phyloP scores from a whole-genome alignment of 2,797 vertebrate species.

The Cynodonichthys magdalenae region DNA sequence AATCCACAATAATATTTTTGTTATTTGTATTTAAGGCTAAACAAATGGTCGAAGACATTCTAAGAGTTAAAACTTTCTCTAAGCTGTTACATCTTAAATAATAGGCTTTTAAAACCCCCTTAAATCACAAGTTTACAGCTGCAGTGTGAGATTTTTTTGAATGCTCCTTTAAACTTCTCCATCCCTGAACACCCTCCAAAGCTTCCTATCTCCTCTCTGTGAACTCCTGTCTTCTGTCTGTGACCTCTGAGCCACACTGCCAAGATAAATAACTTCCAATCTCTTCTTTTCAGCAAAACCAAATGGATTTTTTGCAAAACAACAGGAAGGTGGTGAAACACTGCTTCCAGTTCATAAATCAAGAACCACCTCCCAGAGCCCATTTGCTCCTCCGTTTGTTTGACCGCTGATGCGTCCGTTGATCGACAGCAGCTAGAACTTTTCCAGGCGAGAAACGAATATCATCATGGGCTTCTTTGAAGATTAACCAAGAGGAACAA shows the following conservation, averaged over 20 bases:
- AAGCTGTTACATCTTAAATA: constrained; percentile 23
- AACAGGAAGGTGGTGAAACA: constrained; percentile 47
- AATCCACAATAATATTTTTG: background rate
- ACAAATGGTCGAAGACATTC: constrained; percentile 3
- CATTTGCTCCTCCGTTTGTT: constrained; percentile 52
- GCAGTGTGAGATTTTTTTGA: constrained; percentile 23
- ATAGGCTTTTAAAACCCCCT: constrained; percentile 46
- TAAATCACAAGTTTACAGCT: constrained; percentile 42
- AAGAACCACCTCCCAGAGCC: constrained; percentile 16
- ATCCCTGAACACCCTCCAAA: constrained; percentile 5
- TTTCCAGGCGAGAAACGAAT: constrained; percentile 39
- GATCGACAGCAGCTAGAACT: constrained; percentile 44
- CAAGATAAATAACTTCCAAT: constrained; percentile 47
- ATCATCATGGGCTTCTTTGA: constrained; percentile 58
- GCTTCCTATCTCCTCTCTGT: constrained; percentile 23
- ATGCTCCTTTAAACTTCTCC: background rate
- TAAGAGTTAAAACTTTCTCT: constrained; percentile 16
- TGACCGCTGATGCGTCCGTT: constrained; percentile 24
- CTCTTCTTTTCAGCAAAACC: constrained; percentile 26
- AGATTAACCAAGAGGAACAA: constrained; percentile 30
- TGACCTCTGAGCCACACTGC: constrained; percentile 40
- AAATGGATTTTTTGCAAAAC: constrained; percentile 36
- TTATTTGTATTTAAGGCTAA: background rate
- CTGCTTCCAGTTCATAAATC: constrained; percentile 45
- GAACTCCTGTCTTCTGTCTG: constrained; percentile 17